Percentiles rank a stretch among this genome's conserved stretches.
Conservation (phyloP, 1,140 invertebrate genomes). For the Teleogryllus occipitalis region DNA sequence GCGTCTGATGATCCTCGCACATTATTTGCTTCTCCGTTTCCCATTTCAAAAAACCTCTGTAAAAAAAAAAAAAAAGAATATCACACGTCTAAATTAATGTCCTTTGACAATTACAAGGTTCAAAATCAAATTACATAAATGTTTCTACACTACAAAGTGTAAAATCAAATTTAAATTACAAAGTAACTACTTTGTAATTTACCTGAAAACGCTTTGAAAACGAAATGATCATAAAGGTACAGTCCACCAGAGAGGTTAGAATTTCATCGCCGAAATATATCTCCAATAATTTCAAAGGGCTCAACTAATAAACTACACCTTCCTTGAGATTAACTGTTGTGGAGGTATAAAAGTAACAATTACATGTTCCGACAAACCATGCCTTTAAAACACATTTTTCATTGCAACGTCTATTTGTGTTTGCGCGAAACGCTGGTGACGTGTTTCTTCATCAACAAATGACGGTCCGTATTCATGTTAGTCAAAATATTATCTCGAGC, state of each 20-base stretch:
- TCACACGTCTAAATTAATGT: too few relatives aligned
- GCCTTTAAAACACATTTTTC: neutral
- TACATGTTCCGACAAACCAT: neutral
- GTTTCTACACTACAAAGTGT: too few relatives aligned
- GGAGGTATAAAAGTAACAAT: neutral
- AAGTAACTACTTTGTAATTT: too few relatives aligned
- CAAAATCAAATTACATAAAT: too few relatives aligned
- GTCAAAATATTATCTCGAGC: too few relatives aligned
- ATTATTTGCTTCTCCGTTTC: conserved; percentile 14
- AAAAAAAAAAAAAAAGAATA: too few relatives aligned
- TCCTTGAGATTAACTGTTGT: neutral
- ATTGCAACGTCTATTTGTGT: neutral
- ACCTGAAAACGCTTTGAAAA: too few relatives aligned
- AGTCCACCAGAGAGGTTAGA: neutral
- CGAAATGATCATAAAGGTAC: too few relatives aligned
- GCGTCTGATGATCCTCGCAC: conserved; percentile 3
- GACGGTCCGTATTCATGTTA: neutral
- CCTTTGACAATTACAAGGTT: too few relatives aligned
- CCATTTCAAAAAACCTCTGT: neutral
- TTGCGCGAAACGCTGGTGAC: conserved; percentile 13
- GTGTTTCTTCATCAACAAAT: conserved; percentile 12
- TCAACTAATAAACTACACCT: neutral
- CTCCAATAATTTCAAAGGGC: neutral
- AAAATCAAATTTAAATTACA: too few relatives aligned
- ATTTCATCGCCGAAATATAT: neutral